Percentiles rank a stretch among this genome's conserved stretches.
Evolutionary conservation across 2,113 vertebrate genomes (phyloP).

Genomic region (Cyprinodon variegatus): DNA sequence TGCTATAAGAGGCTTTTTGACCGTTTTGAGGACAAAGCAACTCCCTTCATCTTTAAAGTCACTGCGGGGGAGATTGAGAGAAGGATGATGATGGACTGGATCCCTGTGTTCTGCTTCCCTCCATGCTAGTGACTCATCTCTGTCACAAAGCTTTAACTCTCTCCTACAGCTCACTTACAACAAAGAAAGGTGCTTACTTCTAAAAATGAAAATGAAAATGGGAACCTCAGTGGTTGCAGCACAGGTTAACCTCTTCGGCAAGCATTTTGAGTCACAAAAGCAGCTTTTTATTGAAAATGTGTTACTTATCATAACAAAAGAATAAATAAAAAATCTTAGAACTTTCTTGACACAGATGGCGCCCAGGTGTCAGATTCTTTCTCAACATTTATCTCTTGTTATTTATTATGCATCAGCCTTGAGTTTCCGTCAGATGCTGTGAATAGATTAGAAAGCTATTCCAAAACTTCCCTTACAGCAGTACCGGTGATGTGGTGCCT

Average conservation of each 20-base stretch:
- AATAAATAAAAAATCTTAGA: conserved; percentile 30
- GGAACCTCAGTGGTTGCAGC: conserved; percentile 40
- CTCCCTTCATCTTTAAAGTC: conserved; percentile 43
- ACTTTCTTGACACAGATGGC: conserved; percentile 64
- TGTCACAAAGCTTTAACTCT: conserved; percentile 40
- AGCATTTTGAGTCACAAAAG: conserved; percentile 19
- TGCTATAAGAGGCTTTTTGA: conserved; percentile 22
- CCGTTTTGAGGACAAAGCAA: conserved; percentile 11
- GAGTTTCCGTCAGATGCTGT: conserved; percentile 63
- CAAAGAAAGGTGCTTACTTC: conserved; percentile 32
- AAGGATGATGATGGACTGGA: conserved; percentile 38
- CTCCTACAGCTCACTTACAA: conserved; percentile 27
- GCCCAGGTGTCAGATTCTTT: conserved; percentile 60
- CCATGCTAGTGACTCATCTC: conserved; percentile 34
- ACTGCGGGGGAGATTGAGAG: conserved; percentile 26
- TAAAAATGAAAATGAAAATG: conserved; percentile 35
- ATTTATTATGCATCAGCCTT: conserved; percentile 71
- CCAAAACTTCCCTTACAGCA: conserved; percentile 40
- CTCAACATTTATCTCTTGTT: conserved; percentile 70
- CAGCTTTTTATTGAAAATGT: conserved; percentile 26
- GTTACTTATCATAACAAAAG: conserved; percentile 23
- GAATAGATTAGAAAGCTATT: conserved; percentile 58
- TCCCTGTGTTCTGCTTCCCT: conserved; percentile 21
- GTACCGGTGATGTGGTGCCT: conserved; percentile 32
- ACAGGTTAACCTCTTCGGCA: conserved; percentile 26